A percentile compares a stretch with the other conserved stretches of the same genome.
Evolutionary conservation across 1,140 invertebrate species (phyloP).

Genomic region (Pseudobourletiella spinata): DNA sequence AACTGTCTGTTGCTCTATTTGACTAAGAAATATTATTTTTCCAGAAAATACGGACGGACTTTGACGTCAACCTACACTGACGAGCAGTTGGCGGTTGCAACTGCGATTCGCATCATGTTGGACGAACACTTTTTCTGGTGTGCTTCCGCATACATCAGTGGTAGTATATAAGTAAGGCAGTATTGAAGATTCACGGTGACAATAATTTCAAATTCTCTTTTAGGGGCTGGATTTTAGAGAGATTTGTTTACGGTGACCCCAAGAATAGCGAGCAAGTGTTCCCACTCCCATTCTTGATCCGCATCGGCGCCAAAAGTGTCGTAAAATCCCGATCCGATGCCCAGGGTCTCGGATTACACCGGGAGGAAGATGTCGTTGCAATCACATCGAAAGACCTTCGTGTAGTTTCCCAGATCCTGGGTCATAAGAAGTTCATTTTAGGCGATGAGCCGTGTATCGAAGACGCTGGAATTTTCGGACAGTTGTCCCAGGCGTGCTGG

Average conservation of each 20-base stretch:
- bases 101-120: slow-evolving; percentile 12
- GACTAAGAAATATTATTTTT: not conserved
- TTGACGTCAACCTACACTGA: not conserved
- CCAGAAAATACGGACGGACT: not conserved
- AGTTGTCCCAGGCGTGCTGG: slow-evolving; percentile 9
- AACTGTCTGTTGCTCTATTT: not conserved
- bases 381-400: slow-evolving; percentile 24
- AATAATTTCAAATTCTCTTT: no score
- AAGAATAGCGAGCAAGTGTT: slow-evolving; percentile 1
- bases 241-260: not conserved
- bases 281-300: not conserved
- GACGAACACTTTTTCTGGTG: slow-evolving; percentile 25
- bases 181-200: no score
- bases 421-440: slow-evolving; percentile 21
- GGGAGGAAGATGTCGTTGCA: slow-evolving; percentile 6
- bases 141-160: not conserved
- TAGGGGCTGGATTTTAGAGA: not conserved
- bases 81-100: slow-evolving; percentile 17
- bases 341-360: slow-evolving; percentile 23
- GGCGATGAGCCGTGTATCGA: slow-evolving; percentile 22
- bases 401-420: slow-evolving; percentile 17
- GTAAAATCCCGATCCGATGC: not conserved
- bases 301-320: not conserved
- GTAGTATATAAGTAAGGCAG: not conserved
- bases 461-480: slow-evolving; percentile 24